Evolutionary conservation across 2,113 vertebrate genomes (phyloP).

Genomic region (Epinephelus moara): DNA sequence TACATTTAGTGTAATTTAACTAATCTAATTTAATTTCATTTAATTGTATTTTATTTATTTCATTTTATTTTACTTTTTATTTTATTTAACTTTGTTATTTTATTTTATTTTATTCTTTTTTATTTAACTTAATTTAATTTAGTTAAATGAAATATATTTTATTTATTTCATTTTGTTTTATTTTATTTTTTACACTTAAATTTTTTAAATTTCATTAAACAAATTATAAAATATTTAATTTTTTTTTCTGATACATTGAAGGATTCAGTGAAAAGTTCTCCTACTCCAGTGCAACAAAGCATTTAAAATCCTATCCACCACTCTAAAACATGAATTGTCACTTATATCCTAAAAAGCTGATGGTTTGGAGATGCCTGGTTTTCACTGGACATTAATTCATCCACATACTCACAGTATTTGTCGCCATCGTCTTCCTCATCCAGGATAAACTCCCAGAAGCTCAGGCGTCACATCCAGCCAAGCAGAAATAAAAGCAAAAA

Average conservation of each 20-base stretch:
- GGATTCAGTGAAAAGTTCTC: not conserved
- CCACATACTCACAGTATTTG: conserved; percentile 5
- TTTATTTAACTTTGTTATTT: too few relatives aligned
- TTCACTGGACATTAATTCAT: not conserved
- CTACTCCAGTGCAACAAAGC: not conserved
- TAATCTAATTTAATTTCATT: too few relatives aligned
- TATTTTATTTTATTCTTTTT: too few relatives aligned
- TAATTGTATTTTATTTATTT: too few relatives aligned
- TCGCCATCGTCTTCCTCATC: not conserved
- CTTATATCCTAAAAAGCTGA: not conserved
- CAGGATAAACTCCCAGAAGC: conserved; percentile 6
- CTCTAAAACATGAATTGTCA: not conserved
- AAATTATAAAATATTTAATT: too few relatives aligned
- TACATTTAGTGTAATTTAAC: too few relatives aligned
- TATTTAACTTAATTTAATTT: too few relatives aligned
- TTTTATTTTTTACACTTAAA: too few relatives aligned
- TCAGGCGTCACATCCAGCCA: not conserved
- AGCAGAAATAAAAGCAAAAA: conserved; percentile 42
- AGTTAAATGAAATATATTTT: too few relatives aligned
- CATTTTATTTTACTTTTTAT: too few relatives aligned
- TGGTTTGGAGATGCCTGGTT: not conserved
- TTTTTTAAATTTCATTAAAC: too few relatives aligned
- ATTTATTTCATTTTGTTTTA: too few relatives aligned
- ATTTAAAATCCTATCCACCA: not conserved
- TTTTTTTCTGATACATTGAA: not conserved